Evolutionary conservation across 2,888 invertebrate species (phyloP), one percentile per base, ranked within the genome.

Genomic region (Xestia c-nigrum): DNA sequence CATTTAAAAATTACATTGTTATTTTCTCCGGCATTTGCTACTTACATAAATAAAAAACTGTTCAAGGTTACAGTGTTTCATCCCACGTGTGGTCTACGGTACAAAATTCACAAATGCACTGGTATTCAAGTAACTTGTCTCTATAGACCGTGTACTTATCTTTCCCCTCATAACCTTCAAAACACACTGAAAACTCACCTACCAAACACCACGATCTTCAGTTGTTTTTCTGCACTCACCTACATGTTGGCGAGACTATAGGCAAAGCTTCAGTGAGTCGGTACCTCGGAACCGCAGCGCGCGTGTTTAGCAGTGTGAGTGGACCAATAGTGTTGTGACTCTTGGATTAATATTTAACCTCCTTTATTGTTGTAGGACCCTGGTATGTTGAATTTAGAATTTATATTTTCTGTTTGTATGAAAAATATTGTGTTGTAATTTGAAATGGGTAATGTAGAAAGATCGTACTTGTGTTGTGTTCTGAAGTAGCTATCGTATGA

Each of bases 261-360:
- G 52, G 12, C 43, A 64, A 70, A 76, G 63, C 78, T 84, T 84
- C 84, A 84, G 84, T 84, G 83, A 67, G 38, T 57, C 66, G 72
- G 63, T 55, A 72, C 31, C 78, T 40, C 72, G 68, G 67, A 66
- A 67, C 66, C 74, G 83, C 76, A 64, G 72, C 84, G 84, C 86
- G 86, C 84, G 84, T 85, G 86, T 83, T 43, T 21, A 24, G 9
- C 70, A 31, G 61, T 83, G 86, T 40, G 72, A 61, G 82, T 73
- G 47, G 38, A 43, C 67, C 52, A 24, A n/a, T 40, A 70, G 84
- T 84, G 83, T 72, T 70, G 72, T 84, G 74, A 55, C 5, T 16
- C 47, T 70, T 85, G 83, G 83, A 84, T 84, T 78, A 70, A 72
- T 65, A 68, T 69, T 2, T 61, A 14, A 50, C 31, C 52, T 52